phyloP scores from a whole-genome alignment of 2,888 invertebrate species.

The Philonicus albiceps region DNA sequence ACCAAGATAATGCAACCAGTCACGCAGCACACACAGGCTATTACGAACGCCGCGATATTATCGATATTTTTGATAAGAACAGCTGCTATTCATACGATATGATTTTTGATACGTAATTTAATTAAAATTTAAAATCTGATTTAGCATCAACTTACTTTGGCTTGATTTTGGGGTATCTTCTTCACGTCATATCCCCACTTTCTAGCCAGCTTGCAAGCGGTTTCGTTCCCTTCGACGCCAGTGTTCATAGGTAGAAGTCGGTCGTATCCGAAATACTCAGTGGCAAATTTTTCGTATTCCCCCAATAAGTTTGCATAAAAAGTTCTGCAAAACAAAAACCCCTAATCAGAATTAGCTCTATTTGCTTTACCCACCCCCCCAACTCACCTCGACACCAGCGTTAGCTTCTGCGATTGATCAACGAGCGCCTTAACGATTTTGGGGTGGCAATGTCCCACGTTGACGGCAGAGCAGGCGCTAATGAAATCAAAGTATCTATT shows the following conservation, averaged over 20 bases:
- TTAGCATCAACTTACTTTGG: conserved; percentile 65
- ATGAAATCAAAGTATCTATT: conserved; percentile 91
- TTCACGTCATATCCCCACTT: conserved; percentile 94
- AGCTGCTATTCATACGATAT: background rate
- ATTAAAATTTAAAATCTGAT: background rate
- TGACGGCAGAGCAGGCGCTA: conserved; percentile 94
- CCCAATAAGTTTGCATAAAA: conserved; percentile 90
- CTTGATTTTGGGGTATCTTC: conserved; percentile 81
- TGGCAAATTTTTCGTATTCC: conserved; percentile 86
- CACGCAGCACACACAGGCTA: too few relatives aligned
- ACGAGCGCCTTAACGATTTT: conserved; percentile 78
- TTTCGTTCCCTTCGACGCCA: conserved; percentile 94
- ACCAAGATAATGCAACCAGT: background rate
- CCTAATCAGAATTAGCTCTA: background rate
- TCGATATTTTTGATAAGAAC: background rate
- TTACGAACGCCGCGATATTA: background rate
- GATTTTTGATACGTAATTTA: background rate
- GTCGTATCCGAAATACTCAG: conserved; percentile 84
- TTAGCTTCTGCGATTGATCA: conserved; percentile 78
- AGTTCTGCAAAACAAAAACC: conserved; percentile 68
- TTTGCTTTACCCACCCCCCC: conserved; percentile 63
- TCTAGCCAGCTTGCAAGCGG: conserved; percentile 90
- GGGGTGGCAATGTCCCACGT: conserved; percentile 95
- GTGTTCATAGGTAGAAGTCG: conserved; percentile 95
- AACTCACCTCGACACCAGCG: conserved; percentile 79